A percentile compares a stretch with the other conserved stretches of the same genome.
Evolutionary conservation across 2,113 vertebrate genomes (phyloP).

Genomic region (Xenus cinereus): DNA sequence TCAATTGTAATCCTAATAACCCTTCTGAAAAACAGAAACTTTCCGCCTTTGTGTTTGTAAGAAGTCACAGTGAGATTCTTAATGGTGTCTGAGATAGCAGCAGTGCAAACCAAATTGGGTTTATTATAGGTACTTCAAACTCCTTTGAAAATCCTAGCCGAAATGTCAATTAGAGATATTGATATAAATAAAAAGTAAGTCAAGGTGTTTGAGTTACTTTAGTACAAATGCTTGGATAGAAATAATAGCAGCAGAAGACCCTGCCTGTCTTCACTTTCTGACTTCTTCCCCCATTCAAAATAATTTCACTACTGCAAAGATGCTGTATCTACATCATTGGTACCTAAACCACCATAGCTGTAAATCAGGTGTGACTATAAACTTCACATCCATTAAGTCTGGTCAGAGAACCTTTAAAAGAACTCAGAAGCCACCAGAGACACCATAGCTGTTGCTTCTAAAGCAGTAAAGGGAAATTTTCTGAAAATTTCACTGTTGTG

Average conservation of each 20-base stretch:
- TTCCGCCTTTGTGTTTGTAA: neutral
- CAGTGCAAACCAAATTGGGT: neutral
- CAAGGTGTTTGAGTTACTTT: neutral
- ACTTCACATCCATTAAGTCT: neutral
- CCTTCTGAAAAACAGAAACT: neutral
- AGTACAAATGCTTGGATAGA: neutral
- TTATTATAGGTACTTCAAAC: neutral
- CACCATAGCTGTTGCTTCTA: neutral
- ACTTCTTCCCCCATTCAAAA: neutral
- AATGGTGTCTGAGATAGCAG: accelerated
- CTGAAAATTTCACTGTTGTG: neutral
- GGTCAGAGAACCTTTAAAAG: neutral
- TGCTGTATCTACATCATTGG: neutral
- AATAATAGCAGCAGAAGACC: neutral
- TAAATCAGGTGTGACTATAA: neutral
- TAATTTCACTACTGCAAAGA: neutral
- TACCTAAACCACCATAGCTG: neutral
- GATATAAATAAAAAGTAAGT: neutral
- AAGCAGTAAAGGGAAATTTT: constrained; percentile 25
- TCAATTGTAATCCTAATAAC: neutral
- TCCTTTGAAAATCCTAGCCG: neutral
- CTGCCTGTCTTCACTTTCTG: neutral
- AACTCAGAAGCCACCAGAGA: neutral
- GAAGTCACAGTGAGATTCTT: neutral
- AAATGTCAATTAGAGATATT: neutral